phyloP scores from a whole-genome alignment of 2,888 invertebrate genomes.

The Petrophora chlorosata region DNA sequence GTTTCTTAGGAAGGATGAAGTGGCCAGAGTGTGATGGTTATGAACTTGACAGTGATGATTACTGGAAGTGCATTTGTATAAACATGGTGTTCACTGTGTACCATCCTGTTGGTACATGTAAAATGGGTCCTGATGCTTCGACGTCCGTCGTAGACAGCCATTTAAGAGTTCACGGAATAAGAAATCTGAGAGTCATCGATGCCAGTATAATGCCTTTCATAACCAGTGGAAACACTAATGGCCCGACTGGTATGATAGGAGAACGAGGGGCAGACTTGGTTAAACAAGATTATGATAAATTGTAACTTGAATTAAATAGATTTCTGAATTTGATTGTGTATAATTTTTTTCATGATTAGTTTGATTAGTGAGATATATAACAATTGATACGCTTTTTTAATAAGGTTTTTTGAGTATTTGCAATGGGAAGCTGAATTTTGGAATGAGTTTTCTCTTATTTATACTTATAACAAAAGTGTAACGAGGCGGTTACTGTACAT shows the following conservation, averaged over 20 bases:
- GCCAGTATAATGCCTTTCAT: constrained; percentile 91
- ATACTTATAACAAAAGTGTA: too few relatives aligned
- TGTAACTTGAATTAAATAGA: too few relatives aligned
- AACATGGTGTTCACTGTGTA: constrained; percentile 81
- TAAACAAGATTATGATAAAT: constrained; percentile 69
- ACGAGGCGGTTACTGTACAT: too few relatives aligned
- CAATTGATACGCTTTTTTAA: too few relatives aligned
- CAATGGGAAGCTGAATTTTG: too few relatives aligned
- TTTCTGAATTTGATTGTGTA: too few relatives aligned
- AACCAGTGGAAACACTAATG: constrained; percentile 91
- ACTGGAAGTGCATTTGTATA: constrained; percentile 66
- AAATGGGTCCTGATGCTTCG: constrained; percentile 78
- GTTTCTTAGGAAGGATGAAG: constrained; percentile 48
- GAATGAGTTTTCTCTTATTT: too few relatives aligned
- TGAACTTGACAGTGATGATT: constrained; percentile 47
- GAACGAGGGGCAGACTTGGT: constrained; percentile 90
- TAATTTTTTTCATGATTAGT: too few relatives aligned
- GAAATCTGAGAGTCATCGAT: constrained; percentile 87
- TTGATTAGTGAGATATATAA: too few relatives aligned
- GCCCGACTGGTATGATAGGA: constrained; percentile 90
- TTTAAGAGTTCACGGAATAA: constrained; percentile 85
- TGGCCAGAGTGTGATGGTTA: constrained; percentile 50
- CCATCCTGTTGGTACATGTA: constrained; percentile 87
- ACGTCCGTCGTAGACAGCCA: constrained; percentile 76
- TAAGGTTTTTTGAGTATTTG: too few relatives aligned